Conservation (phyloP, 1,140 invertebrate genomes). For the Procambarus clarkii region DNA sequence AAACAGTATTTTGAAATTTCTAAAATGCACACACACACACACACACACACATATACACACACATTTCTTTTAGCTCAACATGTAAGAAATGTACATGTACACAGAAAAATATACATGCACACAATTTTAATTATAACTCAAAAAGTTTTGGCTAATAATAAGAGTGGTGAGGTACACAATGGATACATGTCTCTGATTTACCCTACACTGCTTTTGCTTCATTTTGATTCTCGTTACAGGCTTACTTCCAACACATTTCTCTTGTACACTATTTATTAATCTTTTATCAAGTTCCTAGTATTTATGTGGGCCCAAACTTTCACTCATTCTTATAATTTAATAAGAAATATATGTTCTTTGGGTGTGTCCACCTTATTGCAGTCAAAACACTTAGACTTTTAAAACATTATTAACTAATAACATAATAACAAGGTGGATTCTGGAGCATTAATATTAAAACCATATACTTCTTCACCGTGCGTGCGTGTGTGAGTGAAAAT, state of each 20-base stretch:
- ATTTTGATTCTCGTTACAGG: conserved; percentile 51
- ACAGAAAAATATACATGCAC: neutral
- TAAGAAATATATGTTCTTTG: neutral
- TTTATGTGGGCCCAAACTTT: neutral
- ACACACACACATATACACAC: neutral
- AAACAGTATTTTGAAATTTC: neutral
- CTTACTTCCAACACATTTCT: neutral
- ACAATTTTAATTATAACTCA: neutral
- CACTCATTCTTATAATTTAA: neutral
- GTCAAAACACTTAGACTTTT: neutral
- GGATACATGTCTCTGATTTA: conserved; percentile 28
- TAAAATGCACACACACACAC: neutral
- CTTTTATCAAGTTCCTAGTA: neutral
- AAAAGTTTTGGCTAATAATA: neutral
- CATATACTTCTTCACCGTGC: neutral
- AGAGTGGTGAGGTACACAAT: neutral
- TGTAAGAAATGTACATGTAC: too few species aligned
- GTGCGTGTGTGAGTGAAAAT: too few species aligned
- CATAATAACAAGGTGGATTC: conserved; percentile 15
- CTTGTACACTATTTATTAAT: neutral
- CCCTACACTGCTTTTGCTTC: conserved; percentile 33
- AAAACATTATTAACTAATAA: conserved; percentile 5
- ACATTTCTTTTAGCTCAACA: neutral
- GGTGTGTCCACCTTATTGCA: neutral
- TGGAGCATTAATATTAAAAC: neutral